Evolutionary conservation across 92 coral and sea anemone genomes (phyloP), one percentile per base, ranked within the genome.

Genomic region (Siderastrea siderea): DNA sequence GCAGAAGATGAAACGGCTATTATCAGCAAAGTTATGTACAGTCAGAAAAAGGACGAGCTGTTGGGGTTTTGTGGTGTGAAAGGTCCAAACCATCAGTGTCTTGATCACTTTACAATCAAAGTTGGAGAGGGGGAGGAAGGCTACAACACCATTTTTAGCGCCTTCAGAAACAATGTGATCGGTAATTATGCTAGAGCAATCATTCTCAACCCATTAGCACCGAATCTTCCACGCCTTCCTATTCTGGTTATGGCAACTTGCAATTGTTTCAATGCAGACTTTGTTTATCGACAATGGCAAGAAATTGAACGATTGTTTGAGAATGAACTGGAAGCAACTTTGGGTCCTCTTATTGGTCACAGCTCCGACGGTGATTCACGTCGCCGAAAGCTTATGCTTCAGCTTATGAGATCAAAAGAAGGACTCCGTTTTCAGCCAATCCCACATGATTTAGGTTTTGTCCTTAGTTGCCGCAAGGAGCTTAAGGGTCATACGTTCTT

Each of bases 1-100:
- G 94, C 86, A 7, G 86, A 87, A 78, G 91, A 91, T 75, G 86
- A 91, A 83, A 87, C 89, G 46, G 89, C 81, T 13, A 74, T 91
- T 62, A 87, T 82, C 62, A 59, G 89, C 45, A 71, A 91, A 69
- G 19, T 87, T 49, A 63, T 57, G 15, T 91, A 91, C 89, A 87
- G 74, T 63, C 54, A 74, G 70, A 47, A 63, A 70, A 67, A 47
- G 61, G 91, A 87, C 58, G 89, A 82, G 64, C 83, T 83, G 48
- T 54, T 58, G 16, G 94, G 91, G 45, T 91, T 91, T 78, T 87
- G 94, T 72, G 89, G 91, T 14, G 65, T 91, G 38, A 62, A 65
- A 38, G 86, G 81, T 17, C 72, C 80, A 54, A 64, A 83, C 9
- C 94, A 26, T 26, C 77, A 91, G 47, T 87, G 91, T 73, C 73